These are phyloP conservation scores for Oophaga pumilio DNA, from an alignment of 2,113 vertebrate species.

Conservation along the genomic window DNA sequence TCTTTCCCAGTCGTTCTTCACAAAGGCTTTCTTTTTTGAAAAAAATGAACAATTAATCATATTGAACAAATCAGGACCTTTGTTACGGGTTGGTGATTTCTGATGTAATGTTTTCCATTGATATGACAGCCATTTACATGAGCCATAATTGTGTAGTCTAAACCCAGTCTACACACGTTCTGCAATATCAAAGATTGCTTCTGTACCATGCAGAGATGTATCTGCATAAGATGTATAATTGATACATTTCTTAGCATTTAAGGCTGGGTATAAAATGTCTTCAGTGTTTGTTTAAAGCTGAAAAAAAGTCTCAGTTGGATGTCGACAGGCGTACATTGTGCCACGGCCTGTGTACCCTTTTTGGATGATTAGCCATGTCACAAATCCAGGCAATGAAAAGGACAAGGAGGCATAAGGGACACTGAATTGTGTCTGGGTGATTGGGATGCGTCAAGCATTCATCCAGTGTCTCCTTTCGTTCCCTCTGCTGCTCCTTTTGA, in stretches of 20 bases:
- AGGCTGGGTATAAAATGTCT: conserved; percentile 26
- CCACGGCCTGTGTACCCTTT: not conserved
- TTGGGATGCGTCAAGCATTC: conserved; percentile 60
- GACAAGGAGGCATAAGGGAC: conserved; percentile 24
- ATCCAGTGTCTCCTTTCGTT: conserved; percentile 67
- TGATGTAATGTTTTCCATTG: not conserved
- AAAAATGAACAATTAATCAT: not conserved
- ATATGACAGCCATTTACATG: not conserved
- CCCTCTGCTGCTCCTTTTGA: conserved; percentile 65
- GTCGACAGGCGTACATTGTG: not conserved
- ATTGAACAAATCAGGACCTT: not conserved
- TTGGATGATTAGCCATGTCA: conserved; percentile 28
- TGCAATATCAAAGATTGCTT: conserved; percentile 12
- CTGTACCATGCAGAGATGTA: conserved; percentile 8
- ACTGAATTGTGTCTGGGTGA: conserved; percentile 60
- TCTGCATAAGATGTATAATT: conserved; percentile 54
- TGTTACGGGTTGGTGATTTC: not conserved
- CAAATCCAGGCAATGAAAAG: conserved; percentile 32
- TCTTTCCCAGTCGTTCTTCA: too few relatives aligned
- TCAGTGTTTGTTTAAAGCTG: conserved; percentile 42
- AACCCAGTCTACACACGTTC: not conserved
- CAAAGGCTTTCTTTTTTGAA: not conserved
- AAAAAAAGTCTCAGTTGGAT: not conserved
- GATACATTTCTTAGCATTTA: conserved; percentile 44
- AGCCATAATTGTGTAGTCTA: conserved; percentile 31